Percentiles rank a stretch among this genome's conserved stretches.
Conservation (phyloP, 2,888 invertebrate genomes). For the Acrobasis consociella region DNA sequence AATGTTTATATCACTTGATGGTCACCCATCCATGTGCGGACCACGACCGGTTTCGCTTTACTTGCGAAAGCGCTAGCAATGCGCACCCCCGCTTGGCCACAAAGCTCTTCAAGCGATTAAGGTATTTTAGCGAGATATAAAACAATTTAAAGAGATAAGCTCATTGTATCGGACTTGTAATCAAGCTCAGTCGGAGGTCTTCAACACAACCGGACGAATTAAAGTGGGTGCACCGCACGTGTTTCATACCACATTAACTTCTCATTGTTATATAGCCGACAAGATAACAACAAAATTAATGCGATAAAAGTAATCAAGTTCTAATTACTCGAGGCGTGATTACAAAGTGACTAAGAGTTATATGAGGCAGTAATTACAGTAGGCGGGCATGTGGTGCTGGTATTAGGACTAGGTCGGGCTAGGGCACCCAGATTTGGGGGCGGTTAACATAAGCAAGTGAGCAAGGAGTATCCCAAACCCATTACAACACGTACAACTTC, state of each 20-base stretch:
- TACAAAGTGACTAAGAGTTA: slow-evolving; percentile 6
- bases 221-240: neutral
- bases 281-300: slow-evolving; percentile 8
- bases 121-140: too few species aligned
- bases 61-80: too few species aligned
- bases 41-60: too few species aligned
- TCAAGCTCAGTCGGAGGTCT: neutral
- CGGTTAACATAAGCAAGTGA: too few species aligned
- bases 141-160: neutral
- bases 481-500: too few species aligned
- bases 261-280: slow-evolving; percentile 1
- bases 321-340: slow-evolving; percentile 10
- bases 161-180: neutral
- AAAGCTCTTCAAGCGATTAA: too few species aligned
- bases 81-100: too few species aligned
- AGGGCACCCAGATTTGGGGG: neutral
- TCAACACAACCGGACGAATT: neutral
- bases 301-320: slow-evolving; percentile 19
- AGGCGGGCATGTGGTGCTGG: neutral
- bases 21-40: too few species aligned
- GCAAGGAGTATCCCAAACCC: too few species aligned
- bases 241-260: neutral
- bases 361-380: neutral
- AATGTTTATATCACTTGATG: too few species aligned
- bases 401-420: neutral